Conservation (phyloP, 2,888 invertebrate species). For the Eupeodes latifasciatus region DNA sequence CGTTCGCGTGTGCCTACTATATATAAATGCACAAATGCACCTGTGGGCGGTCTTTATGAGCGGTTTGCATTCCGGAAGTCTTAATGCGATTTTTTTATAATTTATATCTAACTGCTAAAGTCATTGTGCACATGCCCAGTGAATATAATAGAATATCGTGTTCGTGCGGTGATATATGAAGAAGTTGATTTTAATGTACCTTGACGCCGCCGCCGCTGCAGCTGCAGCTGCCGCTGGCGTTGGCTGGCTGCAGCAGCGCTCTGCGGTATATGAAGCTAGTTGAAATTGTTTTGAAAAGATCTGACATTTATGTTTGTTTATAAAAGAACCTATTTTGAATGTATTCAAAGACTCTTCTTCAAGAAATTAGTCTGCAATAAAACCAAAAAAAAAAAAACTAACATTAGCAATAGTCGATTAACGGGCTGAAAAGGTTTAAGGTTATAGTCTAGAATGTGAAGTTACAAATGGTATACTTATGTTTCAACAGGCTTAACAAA, state of each 20-base stretch:
- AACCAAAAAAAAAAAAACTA: slow-evolving; percentile 4
- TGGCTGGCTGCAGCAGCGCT: too few species aligned
- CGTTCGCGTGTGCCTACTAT: slow-evolving; percentile 21
- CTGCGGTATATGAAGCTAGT: neutral
- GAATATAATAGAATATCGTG: slow-evolving; percentile 33
- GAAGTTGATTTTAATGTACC: slow-evolving; percentile 58
- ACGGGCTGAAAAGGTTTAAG: slow-evolving; percentile 5
- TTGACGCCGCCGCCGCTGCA: slow-evolving; percentile 37
- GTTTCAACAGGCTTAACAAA: too few species aligned
- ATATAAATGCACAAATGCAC: neutral
- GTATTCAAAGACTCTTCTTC: slow-evolving; percentile 2
- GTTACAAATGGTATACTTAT: neutral
- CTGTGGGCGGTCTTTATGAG: slow-evolving; percentile 56
- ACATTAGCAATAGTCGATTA: slow-evolving; percentile 1
- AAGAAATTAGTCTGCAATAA: slow-evolving; percentile 1
- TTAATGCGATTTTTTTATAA: slow-evolving; percentile 45
- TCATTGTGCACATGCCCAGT: slow-evolving; percentile 38
- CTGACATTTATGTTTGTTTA: slow-evolving; percentile 34
- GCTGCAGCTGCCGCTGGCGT: neutral
- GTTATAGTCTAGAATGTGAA: neutral
- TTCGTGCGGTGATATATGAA: slow-evolving; percentile 49
- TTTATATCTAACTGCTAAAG: slow-evolving; percentile 17
- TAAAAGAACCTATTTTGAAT: slow-evolving; percentile 43
- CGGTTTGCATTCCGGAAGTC: slow-evolving; percentile 61
- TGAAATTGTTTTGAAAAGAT: slow-evolving; percentile 32